These are phyloP conservation scores for Metalampra italica DNA, from an alignment of 2,888 invertebrate species.

Conservation along the genomic window DNA sequence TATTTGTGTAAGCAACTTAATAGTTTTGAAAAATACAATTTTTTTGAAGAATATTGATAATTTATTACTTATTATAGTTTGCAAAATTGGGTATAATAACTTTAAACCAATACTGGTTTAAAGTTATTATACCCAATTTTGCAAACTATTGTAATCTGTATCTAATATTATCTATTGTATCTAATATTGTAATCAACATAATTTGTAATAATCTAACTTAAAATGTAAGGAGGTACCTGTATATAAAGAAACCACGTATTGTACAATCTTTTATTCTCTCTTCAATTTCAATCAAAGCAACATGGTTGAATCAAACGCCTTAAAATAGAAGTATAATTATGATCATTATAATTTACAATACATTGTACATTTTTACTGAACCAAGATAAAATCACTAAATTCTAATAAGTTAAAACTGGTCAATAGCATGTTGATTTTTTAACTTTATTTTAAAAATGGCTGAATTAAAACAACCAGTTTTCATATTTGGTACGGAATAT, in stretches of 20 bases:
- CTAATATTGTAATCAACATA: too few relatives aligned
- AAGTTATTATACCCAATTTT: too few relatives aligned
- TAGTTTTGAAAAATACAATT: too few relatives aligned
- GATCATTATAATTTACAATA: constrained; percentile 19
- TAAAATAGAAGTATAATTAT: constrained; percentile 33
- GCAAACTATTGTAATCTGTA: too few relatives aligned
- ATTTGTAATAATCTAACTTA: too few relatives aligned
- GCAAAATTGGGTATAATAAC: too few relatives aligned
- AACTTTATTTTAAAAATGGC: background rate
- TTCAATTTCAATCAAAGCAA: constrained; percentile 20
- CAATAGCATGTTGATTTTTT: background rate
- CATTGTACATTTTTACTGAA: constrained; percentile 23
- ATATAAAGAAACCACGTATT: constrained; percentile 5
- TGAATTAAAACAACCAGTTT: background rate
- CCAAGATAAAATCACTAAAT: background rate
- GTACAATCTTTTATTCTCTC: constrained; percentile 49
- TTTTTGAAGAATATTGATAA: too few relatives aligned
- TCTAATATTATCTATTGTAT: too few relatives aligned
- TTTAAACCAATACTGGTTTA: too few relatives aligned
- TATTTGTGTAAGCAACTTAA: too few relatives aligned
- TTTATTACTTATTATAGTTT: too few relatives aligned
- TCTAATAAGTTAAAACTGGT: background rate
- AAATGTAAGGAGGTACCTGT: too few relatives aligned
- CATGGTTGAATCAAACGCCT: constrained; percentile 33
- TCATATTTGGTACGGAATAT: constrained; percentile 11